Evolutionary conservation across 2,888 invertebrate species (phyloP).

Genomic region (Andrena hattorfiana): DNA sequence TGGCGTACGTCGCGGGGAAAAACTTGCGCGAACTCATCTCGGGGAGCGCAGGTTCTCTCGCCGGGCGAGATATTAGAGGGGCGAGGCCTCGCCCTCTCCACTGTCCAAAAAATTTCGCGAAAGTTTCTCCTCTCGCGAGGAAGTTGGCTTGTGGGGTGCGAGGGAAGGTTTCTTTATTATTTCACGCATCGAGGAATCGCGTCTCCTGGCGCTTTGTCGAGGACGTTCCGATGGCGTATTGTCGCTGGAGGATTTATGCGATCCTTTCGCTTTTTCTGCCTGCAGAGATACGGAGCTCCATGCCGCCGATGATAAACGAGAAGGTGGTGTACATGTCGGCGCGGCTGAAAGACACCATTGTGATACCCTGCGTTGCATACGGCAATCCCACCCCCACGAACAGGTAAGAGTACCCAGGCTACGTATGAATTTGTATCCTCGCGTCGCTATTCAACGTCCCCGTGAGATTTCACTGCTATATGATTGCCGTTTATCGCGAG

Average conservation of each 20-base stretch:
- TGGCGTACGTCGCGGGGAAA: conserved; percentile 27
- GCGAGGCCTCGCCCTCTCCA: conserved; percentile 1
- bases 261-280: conserved; percentile 48
- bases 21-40: conserved; percentile 76
- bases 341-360: conserved; percentile 86
- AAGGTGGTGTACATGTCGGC: conserved; percentile 85
- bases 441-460: too few relatives aligned
- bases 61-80: conserved; percentile 25
- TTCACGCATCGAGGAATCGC: conserved; percentile 28
- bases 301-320: conserved; percentile 87
- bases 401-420: conserved; percentile 84
- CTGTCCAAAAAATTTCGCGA: conserved; percentile 40
- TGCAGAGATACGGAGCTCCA: conserved; percentile 86
- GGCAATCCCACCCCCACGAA: conserved; percentile 87
- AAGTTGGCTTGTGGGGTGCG: background rate
- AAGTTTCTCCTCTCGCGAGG: background rate
- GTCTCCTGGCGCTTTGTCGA: background rate
- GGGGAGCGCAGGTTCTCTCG: background rate
- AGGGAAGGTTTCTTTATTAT: conserved; percentile 48
- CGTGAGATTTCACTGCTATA: background rate
- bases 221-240: background rate
- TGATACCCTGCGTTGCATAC: conserved; percentile 88
- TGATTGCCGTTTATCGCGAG: background rate
- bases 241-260: conserved; percentile 35
- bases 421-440: conserved; percentile 8